Evolutionary conservation across 2,888 invertebrate genomes (phyloP), one percentile per base, ranked within the genome.

Genomic region (Melipona beecheii): DNA sequence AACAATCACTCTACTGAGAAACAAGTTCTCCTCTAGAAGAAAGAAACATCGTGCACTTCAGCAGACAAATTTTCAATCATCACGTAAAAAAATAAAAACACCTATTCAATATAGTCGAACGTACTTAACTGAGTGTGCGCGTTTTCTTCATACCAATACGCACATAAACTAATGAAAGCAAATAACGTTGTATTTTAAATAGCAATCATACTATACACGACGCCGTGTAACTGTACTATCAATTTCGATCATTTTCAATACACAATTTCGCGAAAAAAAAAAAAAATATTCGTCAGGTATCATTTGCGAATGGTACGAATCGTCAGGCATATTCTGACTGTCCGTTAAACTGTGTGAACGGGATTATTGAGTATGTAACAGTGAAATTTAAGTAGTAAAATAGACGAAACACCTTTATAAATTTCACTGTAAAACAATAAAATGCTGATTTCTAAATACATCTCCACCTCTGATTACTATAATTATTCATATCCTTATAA

Each of bases 341-440:
- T 64, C 56, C 72, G 81, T 81, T 75, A 83, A 84, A 19, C 75
- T 72, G 84, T 82, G 83, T 81, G 81, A 89, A 86, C 75, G 79
- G 73, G 74, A 77, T 81, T 86, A 86, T 81, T 75, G 74, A 87
- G 75, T 83, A 87, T 72, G 65, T 81, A 84, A 78, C 89, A 85
- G 89, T 89, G 86, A 90, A 90, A 90, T 87, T 83, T 77, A 87
- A 85, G 72, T 86, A 86, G 84, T 78, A 84, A 84, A 78, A 85
- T 88, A 89, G 89, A 81, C 69, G 69, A 86, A 88, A 86, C 89
- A 86, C 91, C 80, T 92, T 92, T 93, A 92, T 93, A 93, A 92
- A 93, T 93, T 93, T 92, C 91, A 92, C 90, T 91, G 91, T 91
- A 90, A 90, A 91, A 91, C 89, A 92, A 93, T 91, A 92, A 84